Percentiles rank a stretch among this genome's conserved stretches.
Conservation (phyloP, 1,140 invertebrate genomes). For the Spodoptera litura region DNA sequence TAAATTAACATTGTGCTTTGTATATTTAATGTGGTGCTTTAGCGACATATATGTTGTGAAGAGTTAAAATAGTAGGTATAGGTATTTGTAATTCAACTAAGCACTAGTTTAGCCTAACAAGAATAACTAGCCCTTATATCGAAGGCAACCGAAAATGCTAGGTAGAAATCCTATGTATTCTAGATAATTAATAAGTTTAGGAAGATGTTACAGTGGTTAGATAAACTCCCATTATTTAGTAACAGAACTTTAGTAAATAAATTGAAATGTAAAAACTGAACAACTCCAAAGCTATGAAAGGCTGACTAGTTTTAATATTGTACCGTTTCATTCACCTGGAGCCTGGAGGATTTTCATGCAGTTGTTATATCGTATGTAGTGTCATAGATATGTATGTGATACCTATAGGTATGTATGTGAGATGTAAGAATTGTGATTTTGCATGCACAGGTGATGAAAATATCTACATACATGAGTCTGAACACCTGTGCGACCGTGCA, state of each 20-base stretch:
- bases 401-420: background rate
- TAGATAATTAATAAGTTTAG: too few species aligned
- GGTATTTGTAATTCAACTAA: too few species aligned
- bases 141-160: too few species aligned
- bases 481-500: too few species aligned
- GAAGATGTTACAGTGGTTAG: too few species aligned
- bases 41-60: background rate
- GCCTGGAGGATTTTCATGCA: background rate
- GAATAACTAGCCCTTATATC: background rate
- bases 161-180: too few species aligned
- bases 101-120: background rate
- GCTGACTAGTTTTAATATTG: constrained; percentile 53
- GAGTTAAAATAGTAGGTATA: background rate
- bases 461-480: too few species aligned
- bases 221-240: too few species aligned
- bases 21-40: constrained; percentile 8
- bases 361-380: background rate
- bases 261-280: constrained; percentile 1
- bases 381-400: background rate
- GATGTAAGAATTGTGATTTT: background rate
- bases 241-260: background rate
- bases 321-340: background rate
- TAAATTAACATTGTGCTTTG: background rate
- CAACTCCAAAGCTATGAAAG: constrained; percentile 38
- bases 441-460: too few species aligned